These are phyloP conservation scores for Rhaphigaster nebulosa DNA, from an alignment of 2,888 invertebrate species.

Conservation along the genomic window DNA sequence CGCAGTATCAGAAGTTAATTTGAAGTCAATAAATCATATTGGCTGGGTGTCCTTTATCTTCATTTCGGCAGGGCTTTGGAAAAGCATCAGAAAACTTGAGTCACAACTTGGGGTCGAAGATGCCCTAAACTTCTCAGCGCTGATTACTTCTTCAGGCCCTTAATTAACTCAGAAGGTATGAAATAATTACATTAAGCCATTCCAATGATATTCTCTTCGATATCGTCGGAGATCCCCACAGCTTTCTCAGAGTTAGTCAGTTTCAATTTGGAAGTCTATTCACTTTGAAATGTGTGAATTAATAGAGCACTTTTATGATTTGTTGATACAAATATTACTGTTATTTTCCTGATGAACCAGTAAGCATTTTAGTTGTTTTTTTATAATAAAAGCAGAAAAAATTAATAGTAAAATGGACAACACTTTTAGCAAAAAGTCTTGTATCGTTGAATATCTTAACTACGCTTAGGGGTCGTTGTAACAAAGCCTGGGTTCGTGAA, in stretches of 20 bases:
- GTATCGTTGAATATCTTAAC: too few species aligned
- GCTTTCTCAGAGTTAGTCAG: neutral
- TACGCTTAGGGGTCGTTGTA: too few species aligned
- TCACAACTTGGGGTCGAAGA: neutral
- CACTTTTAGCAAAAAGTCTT: too few species aligned
- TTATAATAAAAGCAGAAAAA: too few species aligned
- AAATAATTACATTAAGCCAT: neutral
- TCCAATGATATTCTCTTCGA: neutral
- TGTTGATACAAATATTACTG: too few species aligned
- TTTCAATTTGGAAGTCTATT: neutral
- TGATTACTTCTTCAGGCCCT: constrained; percentile 12
- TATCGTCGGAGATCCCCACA: neutral
- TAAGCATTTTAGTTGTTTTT: too few species aligned
- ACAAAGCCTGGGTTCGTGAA: neutral
- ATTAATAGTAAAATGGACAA: too few species aligned
- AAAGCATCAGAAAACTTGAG: neutral
- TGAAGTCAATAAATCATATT: constrained; percentile 44
- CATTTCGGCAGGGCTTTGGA: neutral
- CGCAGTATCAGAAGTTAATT: constrained; percentile 16
- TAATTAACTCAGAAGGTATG: constrained; percentile 5
- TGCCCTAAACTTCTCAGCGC: neutral
- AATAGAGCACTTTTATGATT: neutral
- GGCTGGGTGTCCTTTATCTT: neutral
- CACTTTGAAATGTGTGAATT: neutral
- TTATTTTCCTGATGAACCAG: too few species aligned